Conservation (phyloP, 2,797 vertebrate species). For the Pelobates cultripes region DNA sequence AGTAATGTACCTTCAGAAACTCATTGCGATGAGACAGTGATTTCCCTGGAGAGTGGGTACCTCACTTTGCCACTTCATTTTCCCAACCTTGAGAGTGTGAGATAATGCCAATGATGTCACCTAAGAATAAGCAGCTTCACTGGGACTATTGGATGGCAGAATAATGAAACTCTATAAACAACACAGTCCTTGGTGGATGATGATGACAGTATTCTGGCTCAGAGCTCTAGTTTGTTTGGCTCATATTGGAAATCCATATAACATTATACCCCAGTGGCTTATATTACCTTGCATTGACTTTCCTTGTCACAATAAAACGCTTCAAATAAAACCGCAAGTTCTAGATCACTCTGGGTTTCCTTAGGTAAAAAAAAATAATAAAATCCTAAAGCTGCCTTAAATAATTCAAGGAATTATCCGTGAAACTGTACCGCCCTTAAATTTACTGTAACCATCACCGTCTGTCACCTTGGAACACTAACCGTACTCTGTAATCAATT, state of each 20-base stretch:
- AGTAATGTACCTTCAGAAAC: constrained; percentile 48
- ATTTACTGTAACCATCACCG: background rate
- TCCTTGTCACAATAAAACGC: constrained; percentile 62
- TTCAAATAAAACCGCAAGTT: constrained; percentile 18
- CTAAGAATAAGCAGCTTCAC: constrained; percentile 60
- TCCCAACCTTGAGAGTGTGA: constrained; percentile 38
- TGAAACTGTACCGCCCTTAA: background rate
- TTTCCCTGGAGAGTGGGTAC: constrained; percentile 45
- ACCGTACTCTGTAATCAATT: background rate
- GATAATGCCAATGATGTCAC: constrained; percentile 61
- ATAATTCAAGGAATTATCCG: constrained; percentile 8
- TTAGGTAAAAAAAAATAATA: constrained; percentile 17
- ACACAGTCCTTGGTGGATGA: constrained; percentile 54
- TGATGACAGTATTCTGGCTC: constrained; percentile 65
- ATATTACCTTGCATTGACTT: constrained; percentile 63
- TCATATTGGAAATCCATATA: constrained; percentile 68
- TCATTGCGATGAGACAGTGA: constrained; percentile 56
- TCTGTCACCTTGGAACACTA: constrained; percentile 17
- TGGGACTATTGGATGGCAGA: constrained; percentile 56
- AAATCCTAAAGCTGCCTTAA: background rate
- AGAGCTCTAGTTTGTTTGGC: constrained; percentile 60
- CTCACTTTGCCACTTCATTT: constrained; percentile 33
- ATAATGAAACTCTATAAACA: constrained; percentile 67
- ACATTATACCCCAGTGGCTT: constrained; percentile 61
- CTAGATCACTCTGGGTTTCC: constrained; percentile 33